phyloP scores from a whole-genome alignment of 2,888 invertebrate genomes.

The Geophilus truncorum region DNA sequence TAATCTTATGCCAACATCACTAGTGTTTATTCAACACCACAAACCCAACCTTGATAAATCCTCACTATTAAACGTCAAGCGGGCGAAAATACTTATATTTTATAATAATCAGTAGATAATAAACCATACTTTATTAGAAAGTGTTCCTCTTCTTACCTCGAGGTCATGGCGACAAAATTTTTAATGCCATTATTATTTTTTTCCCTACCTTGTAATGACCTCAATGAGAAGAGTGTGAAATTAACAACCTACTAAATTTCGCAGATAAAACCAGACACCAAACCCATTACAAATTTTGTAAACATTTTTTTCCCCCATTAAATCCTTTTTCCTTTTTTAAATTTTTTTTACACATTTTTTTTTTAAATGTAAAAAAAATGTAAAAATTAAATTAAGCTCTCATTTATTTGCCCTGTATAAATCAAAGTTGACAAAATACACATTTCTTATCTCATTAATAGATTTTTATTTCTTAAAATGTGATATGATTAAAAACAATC shows the following conservation, averaged over 20 bases:
- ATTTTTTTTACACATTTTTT: neutral
- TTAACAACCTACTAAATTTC: conserved; percentile 25
- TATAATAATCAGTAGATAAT: neutral
- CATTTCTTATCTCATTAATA: neutral
- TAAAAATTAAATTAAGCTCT: neutral
- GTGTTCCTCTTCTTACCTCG: neutral
- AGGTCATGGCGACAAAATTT: neutral
- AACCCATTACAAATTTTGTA: neutral
- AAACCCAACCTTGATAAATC: neutral
- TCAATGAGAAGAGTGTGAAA: conserved; percentile 22
- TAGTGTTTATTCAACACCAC: neutral
- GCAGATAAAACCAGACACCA: conserved; percentile 22
- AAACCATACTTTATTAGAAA: neutral
- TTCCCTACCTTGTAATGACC: conserved; percentile 12
- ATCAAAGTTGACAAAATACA: neutral
- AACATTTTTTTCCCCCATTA: neutral
- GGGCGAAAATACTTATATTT: neutral
- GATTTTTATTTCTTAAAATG: neutral
- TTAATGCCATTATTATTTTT: neutral
- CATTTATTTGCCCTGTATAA: no score
- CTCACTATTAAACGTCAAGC: neutral
- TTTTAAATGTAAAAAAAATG: neutral
- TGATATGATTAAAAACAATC: neutral
- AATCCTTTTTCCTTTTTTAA: no score
- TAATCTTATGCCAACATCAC: neutral